phyloP scores from a whole-genome alignment of 2,888 invertebrate genomes.

The Aleiodes alternator region DNA sequence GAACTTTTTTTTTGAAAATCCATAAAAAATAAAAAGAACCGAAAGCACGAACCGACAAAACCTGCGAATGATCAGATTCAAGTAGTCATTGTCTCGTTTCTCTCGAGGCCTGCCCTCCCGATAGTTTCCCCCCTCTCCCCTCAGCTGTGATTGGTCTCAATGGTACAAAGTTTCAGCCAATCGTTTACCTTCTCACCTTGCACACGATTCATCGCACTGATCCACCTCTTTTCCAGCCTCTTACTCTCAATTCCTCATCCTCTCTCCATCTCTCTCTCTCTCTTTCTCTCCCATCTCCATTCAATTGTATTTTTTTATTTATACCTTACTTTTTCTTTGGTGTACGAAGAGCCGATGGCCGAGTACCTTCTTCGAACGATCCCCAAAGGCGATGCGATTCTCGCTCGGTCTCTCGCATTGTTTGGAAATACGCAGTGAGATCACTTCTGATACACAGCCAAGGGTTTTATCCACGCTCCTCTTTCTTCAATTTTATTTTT shows the following conservation, averaged over 20 bases:
- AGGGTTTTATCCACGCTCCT: conserved; percentile 46
- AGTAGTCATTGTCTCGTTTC: neutral
- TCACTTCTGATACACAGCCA: conserved; percentile 51
- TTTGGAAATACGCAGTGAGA: conserved; percentile 73
- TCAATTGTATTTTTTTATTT: conserved; percentile 35
- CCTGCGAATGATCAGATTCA: neutral
- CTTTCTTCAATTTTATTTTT: conserved; percentile 46
- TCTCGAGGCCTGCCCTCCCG: conserved; percentile 36
- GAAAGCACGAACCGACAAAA: neutral
- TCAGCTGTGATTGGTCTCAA: conserved; percentile 65
- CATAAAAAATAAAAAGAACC: neutral
- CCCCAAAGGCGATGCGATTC: conserved; percentile 60
- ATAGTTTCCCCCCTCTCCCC: neutral
- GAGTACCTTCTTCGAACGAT: conserved; percentile 48
- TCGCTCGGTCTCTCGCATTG: conserved; percentile 65
- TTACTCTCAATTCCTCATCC: conserved; percentile 46
- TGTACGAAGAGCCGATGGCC: conserved; percentile 50
- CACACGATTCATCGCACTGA: conserved; percentile 56
- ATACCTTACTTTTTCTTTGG: conserved; percentile 41
- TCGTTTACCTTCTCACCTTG: conserved; percentile 66
- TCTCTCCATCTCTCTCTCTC: conserved; percentile 44
- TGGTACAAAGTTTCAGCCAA: conserved; percentile 66
- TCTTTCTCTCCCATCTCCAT: conserved; percentile 45
- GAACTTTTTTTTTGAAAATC: neutral
- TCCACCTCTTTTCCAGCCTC: conserved; percentile 54